Conservation (phyloP, 2,113 vertebrate species). For the Odocoileus virginianus region DNA sequence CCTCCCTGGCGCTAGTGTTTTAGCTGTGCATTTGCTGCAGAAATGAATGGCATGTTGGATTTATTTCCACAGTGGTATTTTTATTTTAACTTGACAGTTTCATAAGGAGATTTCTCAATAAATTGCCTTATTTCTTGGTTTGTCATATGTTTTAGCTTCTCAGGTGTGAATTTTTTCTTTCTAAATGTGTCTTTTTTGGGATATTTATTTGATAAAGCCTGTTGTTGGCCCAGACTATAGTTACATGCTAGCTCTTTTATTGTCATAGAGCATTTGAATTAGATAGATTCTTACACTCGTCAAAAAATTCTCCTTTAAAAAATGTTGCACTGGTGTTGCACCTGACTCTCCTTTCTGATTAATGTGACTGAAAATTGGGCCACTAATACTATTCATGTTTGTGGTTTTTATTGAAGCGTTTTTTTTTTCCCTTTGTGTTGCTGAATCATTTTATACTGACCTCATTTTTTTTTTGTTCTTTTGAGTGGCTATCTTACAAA, state of each 20-base stretch:
- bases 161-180: not conserved
- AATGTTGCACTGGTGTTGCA: not conserved
- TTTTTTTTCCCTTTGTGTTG: not conserved
- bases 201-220: not conserved
- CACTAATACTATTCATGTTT: not conserved
- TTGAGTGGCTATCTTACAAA: not conserved
- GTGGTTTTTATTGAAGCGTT: not conserved
- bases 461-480: not conserved
- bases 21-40: not conserved
- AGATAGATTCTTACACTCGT: not conserved
- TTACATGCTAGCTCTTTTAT: not conserved
- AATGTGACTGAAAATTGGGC: not conserved
- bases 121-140: not conserved
- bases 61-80: slow-evolving; percentile 2
- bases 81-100: not conserved
- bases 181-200: not conserved
- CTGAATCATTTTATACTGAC: not conserved
- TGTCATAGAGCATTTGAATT: not conserved
- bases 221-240: not conserved
- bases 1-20: not conserved
- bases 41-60: not conserved
- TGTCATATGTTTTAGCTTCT: not conserved
- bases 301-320: not conserved
- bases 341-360: not conserved
- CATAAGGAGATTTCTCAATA: not conserved